Base-by-base conservation (phyloP, 1,140 invertebrate genomes). In the Hypothenemus hampei region DNA sequence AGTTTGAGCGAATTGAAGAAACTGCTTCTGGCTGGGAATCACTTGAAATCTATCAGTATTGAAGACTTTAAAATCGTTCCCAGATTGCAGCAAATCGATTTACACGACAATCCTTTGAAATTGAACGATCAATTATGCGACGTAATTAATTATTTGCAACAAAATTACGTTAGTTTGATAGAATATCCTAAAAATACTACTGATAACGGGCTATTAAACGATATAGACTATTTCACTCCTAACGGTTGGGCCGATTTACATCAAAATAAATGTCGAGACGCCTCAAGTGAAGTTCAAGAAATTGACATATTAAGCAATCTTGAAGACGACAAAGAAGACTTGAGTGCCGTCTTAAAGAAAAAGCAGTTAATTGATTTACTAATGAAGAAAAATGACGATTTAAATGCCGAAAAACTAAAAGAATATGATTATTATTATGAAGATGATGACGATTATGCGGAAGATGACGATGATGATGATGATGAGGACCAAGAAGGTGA, bases 91-190 rank as follows among this genome's bases (percentile, higher is more conserved):
- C 72, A 76, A 7, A 64, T 88, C 1, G 82, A 87, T 53, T 67
- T 87, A 1, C 73, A 72, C 20, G 70, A 77, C 20, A 88, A 88
- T 71, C 78, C 81, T 3, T 65, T 87, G 2, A 69, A 77, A 22
- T 87, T 85, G 63, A 77, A 79, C 47, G 70, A 71, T 19, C 75
- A 77, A 19, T 78, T 82, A 63, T 74, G 78, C 63, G 71, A 77
- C 36, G 71, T 82, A 8, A 79, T 82, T 63, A 71, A 70, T 36
- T 82, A 78, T 70, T 70, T 81, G 3, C 76, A 74, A 33, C 69
- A 73, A 13, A 71, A 73, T 7, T 69, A 72, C 63, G 71, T 78
- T n/a, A 72, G 69, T 65, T 31, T 73, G 69, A 52, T 53, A 22
- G 53, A 59, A 13, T 37, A 44, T 40, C 35, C 37, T 23, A 35